These are phyloP conservation scores for Cricetomys ansorgei DNA, from an alignment of 2,113 vertebrate species.

Conservation along the genomic window DNA sequence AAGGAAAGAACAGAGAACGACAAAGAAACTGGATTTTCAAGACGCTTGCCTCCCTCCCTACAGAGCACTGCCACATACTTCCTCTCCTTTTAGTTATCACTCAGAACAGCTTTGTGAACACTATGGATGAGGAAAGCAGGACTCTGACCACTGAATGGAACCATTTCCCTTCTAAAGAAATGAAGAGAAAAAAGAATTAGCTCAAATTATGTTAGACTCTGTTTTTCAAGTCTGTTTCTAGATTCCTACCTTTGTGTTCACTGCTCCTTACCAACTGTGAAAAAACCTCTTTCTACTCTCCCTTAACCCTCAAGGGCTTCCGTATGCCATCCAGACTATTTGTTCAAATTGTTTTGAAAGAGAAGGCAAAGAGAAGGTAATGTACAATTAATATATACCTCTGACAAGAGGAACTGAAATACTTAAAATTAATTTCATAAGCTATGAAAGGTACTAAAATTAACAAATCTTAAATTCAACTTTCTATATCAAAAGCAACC, in stretches of 20 bases:
- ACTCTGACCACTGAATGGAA: neutral
- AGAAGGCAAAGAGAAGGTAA: neutral
- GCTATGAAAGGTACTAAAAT: neutral
- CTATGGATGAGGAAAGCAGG: neutral
- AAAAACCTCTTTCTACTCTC: neutral
- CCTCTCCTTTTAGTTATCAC: constrained; percentile 19
- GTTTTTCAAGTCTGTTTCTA: neutral
- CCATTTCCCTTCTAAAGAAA: constrained; percentile 12
- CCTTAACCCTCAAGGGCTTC: neutral
- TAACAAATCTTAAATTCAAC: constrained; percentile 17
- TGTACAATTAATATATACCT: neutral
- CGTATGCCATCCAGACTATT: neutral
- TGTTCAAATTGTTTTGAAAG: neutral
- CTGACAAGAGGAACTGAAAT: neutral
- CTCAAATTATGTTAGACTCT: neutral
- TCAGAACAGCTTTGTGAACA: neutral
- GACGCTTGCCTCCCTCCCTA: neutral
- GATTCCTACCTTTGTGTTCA: neutral
- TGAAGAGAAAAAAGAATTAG: neutral
- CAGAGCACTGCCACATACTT: neutral
- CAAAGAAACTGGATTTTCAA: neutral
- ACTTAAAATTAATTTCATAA: neutral
- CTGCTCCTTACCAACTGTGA: neutral
- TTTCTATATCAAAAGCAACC: neutral
- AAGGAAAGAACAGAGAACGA: neutral